phyloP scores from a whole-genome alignment of 2,888 invertebrate genomes.

The Agelastica alni region DNA sequence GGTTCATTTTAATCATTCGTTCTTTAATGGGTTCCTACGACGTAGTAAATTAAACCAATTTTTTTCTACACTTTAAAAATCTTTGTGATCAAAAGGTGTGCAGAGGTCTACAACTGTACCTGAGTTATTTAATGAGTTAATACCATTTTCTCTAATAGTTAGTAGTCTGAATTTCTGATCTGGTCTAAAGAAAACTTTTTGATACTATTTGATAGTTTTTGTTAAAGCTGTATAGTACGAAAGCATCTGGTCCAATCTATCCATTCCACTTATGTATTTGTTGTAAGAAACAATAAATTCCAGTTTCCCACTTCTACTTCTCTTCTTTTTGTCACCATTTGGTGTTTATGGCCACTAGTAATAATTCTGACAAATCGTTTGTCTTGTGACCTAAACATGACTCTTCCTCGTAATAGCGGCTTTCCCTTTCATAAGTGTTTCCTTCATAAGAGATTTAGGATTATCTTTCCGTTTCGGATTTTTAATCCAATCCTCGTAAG shows the following conservation, averaged over 20 bases:
- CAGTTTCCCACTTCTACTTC: conserved; percentile 2
- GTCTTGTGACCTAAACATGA: background rate
- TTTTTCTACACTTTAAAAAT: too few species aligned
- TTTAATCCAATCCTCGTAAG: background rate
- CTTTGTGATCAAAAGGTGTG: too few species aligned
- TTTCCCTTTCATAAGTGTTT: conserved; percentile 3
- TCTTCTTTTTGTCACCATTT: conserved; percentile 6
- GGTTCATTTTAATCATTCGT: too few species aligned
- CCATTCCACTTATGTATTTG: conserved; percentile 6
- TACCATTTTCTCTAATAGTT: background rate
- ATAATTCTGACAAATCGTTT: conserved; percentile 2
- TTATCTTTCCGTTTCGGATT: conserved; percentile 3
- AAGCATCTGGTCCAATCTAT: conserved; percentile 4
- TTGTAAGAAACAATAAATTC: background rate
- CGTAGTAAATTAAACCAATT: too few species aligned
- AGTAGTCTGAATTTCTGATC: background rate
- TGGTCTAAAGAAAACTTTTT: conserved; percentile 2
- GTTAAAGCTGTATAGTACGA: background rate
- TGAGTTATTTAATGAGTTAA: background rate
- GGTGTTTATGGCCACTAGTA: conserved; percentile 5
- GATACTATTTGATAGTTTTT: background rate
- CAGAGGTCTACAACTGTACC: too few species aligned
- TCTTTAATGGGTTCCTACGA: too few species aligned
- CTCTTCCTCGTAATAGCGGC: background rate
- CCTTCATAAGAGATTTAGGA: conserved; percentile 4